Conservation (phyloP, 2,888 invertebrate species). For the Ophion ventricosus region DNA sequence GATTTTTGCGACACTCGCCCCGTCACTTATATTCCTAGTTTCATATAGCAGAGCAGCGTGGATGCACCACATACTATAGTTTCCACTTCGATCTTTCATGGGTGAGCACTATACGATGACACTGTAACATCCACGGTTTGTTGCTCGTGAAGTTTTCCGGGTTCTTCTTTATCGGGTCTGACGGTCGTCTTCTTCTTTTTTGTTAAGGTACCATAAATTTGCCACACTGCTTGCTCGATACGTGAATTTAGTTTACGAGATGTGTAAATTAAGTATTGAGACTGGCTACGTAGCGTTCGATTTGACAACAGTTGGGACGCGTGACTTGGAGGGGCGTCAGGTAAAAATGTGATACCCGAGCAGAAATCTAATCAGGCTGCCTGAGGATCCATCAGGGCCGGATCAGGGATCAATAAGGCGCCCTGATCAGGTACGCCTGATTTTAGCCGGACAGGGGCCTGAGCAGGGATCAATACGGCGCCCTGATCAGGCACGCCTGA, state of each 20-base stretch:
- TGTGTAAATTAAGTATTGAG: too few relatives aligned
- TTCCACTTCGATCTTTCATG: neutral
- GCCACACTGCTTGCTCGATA: neutral
- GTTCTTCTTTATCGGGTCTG: neutral
- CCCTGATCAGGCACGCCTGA: too few relatives aligned
- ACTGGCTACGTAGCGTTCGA: too few relatives aligned
- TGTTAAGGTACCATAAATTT: neutral
- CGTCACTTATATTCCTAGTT: neutral
- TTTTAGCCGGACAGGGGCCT: too few relatives aligned
- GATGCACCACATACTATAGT: neutral
- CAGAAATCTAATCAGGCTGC: too few relatives aligned
- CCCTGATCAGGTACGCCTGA: too few relatives aligned
- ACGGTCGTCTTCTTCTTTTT: neutral
- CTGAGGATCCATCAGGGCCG: too few relatives aligned
- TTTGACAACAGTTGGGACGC: too few relatives aligned
- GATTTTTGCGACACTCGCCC: slow-evolving; percentile 1
- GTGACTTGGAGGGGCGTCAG: too few relatives aligned
- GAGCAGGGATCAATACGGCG: too few relatives aligned
- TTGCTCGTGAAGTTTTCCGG: slow-evolving; percentile 13
- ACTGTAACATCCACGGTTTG: neutral
- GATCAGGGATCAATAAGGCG: too few relatives aligned
- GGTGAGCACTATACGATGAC: neutral
- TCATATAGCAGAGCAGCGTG: neutral
- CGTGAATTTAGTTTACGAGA: neutral
- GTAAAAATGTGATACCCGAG: too few relatives aligned